phyloP scores from a whole-genome alignment of 2,888 invertebrate species.

The Galerucella nymphaeae region DNA sequence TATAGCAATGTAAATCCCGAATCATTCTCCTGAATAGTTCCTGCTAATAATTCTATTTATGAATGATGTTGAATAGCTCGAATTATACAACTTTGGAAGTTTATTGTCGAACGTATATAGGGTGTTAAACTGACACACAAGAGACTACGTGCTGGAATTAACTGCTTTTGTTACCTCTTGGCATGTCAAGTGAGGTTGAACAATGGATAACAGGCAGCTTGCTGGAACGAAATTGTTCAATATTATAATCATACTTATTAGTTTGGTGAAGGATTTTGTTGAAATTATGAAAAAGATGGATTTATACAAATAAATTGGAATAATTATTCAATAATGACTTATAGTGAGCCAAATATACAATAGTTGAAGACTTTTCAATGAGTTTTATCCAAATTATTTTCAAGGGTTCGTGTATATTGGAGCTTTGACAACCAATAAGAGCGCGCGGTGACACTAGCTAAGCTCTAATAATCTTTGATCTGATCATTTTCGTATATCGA shows the following conservation, averaged over 20 bases:
- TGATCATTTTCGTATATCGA: too few relatives aligned
- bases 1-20: constrained; percentile 21
- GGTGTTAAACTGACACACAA: constrained; percentile 31
- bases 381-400: too few relatives aligned
- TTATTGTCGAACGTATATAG: constrained; percentile 30
- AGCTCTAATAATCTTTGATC: too few relatives aligned
- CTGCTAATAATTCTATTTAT: constrained; percentile 49
- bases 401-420: too few relatives aligned
- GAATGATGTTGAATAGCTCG: constrained; percentile 39
- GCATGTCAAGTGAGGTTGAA: constrained; percentile 23
- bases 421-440: too few relatives aligned
- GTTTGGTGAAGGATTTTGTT: too few relatives aligned
- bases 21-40: constrained; percentile 36
- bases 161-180: constrained; percentile 30
- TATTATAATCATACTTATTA: constrained; percentile 7
- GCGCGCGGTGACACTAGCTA: too few relatives aligned
- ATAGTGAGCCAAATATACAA: too few relatives aligned
- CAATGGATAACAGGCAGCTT: not conserved
- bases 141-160: constrained; percentile 35
- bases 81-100: constrained; percentile 37
- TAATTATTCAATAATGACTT: too few relatives aligned
- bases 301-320: too few relatives aligned
- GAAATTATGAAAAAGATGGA: too few relatives aligned
- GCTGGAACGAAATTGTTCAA: not conserved
- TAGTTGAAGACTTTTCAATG: too few relatives aligned